Evolutionary conservation across 1,140 invertebrate species (phyloP).

Genomic region (Plectus sambesii): DNA sequence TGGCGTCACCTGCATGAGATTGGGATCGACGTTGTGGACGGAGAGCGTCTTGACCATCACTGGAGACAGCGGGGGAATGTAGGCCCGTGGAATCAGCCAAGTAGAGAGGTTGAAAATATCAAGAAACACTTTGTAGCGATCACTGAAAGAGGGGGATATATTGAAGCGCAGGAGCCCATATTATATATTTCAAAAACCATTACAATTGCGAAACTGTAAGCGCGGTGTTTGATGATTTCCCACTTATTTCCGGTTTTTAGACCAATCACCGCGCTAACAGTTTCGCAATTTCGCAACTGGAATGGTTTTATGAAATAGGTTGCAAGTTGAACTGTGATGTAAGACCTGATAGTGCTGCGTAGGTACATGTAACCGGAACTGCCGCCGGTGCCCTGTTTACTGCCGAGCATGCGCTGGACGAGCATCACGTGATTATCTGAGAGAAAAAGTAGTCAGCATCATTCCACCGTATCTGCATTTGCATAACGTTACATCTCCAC

Average conservation of each 20-base stretch:
- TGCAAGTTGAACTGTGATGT: slow-evolving; percentile 2
- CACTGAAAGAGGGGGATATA: slow-evolving; percentile 56
- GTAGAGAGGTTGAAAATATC: slow-evolving; percentile 95
- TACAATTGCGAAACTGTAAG: no score
- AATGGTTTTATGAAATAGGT: no score
- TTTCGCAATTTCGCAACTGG: no score
- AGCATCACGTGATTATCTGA: slow-evolving; percentile 93
- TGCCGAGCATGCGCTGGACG: slow-evolving; percentile 98
- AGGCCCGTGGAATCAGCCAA: slow-evolving; percentile 77
- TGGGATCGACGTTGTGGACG: no score
- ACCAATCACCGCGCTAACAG: no score
- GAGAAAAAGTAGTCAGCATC: slow-evolving; percentile 27
- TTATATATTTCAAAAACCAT: not conserved
- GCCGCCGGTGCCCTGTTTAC: slow-evolving; percentile 90
- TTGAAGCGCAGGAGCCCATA: slow-evolving; percentile 9
- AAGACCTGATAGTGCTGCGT: slow-evolving; percentile 82
- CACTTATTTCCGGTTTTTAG: no score
- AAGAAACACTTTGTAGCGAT: slow-evolving; percentile 94
- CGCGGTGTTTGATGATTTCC: no score
- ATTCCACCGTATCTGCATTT: slow-evolving; percentile 1
- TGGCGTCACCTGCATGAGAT: no score
- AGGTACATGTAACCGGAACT: slow-evolving; percentile 97
- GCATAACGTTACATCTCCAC: slow-evolving; percentile 76
- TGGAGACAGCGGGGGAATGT: slow-evolving; percentile 72
- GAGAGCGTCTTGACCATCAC: slow-evolving; percentile 42